Percentiles rank a stretch among this genome's conserved stretches.
phyloP scores from a whole-genome alignment of 2,888 invertebrate genomes.

The Agonopterix alstromeriana region DNA sequence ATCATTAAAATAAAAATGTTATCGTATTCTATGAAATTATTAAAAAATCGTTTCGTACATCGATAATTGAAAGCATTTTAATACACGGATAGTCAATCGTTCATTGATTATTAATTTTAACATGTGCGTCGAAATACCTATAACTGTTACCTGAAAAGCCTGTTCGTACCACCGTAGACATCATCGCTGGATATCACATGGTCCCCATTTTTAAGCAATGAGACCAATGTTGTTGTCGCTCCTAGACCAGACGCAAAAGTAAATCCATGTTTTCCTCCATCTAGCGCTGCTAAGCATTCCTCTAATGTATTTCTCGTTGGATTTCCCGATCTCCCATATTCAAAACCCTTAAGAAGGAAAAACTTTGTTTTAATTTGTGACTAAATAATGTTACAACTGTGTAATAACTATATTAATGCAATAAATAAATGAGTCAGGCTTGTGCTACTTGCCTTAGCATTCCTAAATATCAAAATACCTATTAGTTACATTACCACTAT shows the following conservation, averaged over 20 bases:
- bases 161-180: slow-evolving; percentile 95
- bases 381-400: no score
- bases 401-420: no score
- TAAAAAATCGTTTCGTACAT: no score
- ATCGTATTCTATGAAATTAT: not conserved
- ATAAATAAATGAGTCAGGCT: no score
- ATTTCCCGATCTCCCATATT: slow-evolving; percentile 96
- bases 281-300: slow-evolving; percentile 91
- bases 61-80: no score
- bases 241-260: slow-evolving; percentile 95
- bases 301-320: slow-evolving; percentile 94
- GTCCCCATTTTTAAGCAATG: slow-evolving; percentile 89
- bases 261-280: slow-evolving; percentile 90
- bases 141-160: slow-evolving; percentile 74
- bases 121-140: not conserved
- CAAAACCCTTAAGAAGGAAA: slow-evolving; percentile 81
- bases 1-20: not conserved
- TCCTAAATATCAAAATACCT: no score
- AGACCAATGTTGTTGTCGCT: slow-evolving; percentile 84
- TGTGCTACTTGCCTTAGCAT: no score
- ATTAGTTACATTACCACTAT: no score
- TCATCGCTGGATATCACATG: slow-evolving; percentile 95
- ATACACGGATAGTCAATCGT: no score
- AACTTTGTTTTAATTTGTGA: not conserved
- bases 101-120: no score